A percentile compares a stretch with the other conserved stretches of the same genome.
These are phyloP conservation scores for Clistopyga incitator DNA, from an alignment of 2,888 invertebrate species.

Conservation along the genomic window DNA sequence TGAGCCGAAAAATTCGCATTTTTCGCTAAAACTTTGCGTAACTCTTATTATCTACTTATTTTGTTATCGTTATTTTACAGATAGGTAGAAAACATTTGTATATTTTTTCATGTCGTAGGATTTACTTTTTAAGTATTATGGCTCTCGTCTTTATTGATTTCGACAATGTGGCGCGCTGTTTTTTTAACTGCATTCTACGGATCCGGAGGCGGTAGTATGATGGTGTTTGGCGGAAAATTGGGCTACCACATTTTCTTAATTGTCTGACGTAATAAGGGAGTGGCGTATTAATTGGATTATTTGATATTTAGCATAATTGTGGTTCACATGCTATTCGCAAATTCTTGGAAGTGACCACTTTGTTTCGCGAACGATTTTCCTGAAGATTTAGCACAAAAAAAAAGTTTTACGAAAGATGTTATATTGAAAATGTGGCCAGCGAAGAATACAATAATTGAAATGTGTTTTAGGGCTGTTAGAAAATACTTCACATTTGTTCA, in stretches of 20 bases:
- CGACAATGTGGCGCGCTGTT: slow-evolving; percentile 18
- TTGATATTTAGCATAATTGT: background rate
- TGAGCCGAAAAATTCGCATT: slow-evolving; percentile 8
- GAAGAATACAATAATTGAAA: background rate
- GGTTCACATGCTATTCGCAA: background rate
- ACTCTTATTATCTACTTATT: slow-evolving; percentile 35
- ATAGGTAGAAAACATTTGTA: slow-evolving; percentile 65
- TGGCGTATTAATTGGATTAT: background rate
- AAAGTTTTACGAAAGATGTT: background rate
- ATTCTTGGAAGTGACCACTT: background rate
- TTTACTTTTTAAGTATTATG: slow-evolving; percentile 48
- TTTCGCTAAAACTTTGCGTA: slow-evolving; percentile 24
- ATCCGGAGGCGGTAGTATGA: background rate
- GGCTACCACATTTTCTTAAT: background rate
- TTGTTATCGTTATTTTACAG: slow-evolving; percentile 60
- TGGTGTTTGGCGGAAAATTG: background rate
- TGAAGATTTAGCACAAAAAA: background rate
- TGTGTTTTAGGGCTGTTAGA: no score
- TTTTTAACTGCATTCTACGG: background rate
- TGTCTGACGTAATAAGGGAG: background rate
- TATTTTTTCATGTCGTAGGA: slow-evolving; percentile 58
- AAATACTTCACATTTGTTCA: no score
- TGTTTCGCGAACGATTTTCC: background rate
- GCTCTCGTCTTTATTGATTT: slow-evolving; percentile 35
- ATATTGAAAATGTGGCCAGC: background rate